Conservation (phyloP, 2,797 vertebrate species). For the Poeciliopsis turneri region DNA sequence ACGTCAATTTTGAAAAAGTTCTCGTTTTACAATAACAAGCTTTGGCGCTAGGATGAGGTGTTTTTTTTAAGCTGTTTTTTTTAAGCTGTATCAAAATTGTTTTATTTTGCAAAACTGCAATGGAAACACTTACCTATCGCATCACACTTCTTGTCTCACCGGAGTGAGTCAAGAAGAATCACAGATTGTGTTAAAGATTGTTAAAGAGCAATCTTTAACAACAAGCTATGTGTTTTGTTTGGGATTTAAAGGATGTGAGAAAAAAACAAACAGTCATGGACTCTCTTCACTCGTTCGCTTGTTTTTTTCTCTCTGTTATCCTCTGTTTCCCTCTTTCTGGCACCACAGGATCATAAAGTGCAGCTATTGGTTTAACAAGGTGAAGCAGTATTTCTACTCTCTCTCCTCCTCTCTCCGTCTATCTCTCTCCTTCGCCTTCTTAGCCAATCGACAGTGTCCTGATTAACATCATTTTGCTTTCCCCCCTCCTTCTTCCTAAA, state of each 20-base stretch:
- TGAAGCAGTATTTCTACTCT: constrained; percentile 72
- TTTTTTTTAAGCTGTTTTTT: too few relatives aligned
- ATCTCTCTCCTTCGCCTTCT: constrained; percentile 43
- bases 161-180: too few relatives aligned
- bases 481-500: constrained; percentile 79
- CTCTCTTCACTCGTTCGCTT: constrained; percentile 4
- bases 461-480: constrained; percentile 72
- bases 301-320: constrained; percentile 21
- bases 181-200: too few relatives aligned
- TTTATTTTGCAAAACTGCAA: too few relatives aligned
- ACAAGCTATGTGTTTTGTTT: constrained; percentile 26
- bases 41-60: too few relatives aligned
- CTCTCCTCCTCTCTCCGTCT: constrained; percentile 66
- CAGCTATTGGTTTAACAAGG: constrained; percentile 73
- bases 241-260: constrained; percentile 29
- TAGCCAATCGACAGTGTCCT: constrained; percentile 81
- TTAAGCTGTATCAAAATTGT: too few relatives aligned
- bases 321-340: constrained; percentile 65
- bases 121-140: too few relatives aligned
- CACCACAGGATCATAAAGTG: constrained; percentile 78
- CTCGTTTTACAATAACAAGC: too few relatives aligned
- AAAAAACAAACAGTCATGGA: constrained; percentile 32
- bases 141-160: too few relatives aligned
- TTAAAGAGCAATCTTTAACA: too few relatives aligned
- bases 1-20: too few relatives aligned